A percentile compares a stretch with the other conserved stretches of the same genome.
phyloP scores from a whole-genome alignment of 2,113 vertebrate genomes.

The Lamprologus lemairii region DNA sequence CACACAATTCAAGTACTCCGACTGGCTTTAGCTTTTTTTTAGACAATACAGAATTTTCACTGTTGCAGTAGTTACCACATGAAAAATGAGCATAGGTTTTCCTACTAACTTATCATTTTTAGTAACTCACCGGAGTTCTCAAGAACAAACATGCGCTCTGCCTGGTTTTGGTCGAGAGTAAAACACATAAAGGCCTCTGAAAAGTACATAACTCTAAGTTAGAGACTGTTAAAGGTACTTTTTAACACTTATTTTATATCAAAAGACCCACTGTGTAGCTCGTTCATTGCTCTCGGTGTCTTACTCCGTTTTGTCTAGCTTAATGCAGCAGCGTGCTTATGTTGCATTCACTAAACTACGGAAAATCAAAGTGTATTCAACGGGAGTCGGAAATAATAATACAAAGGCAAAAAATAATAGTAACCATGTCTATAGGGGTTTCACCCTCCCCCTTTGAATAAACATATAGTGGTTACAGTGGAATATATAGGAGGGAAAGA shows the following conservation, averaged over 20 bases:
- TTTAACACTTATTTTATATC: not conserved
- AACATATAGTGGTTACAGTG: not conserved
- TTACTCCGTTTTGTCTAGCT: not conserved
- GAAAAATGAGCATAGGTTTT: not conserved
- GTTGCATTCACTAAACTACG: not conserved
- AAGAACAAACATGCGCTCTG: not conserved
- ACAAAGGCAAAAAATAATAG: not conserved
- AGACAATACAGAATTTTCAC: not conserved
- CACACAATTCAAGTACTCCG: not conserved
- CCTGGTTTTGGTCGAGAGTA: not conserved
- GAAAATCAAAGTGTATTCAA: not conserved
- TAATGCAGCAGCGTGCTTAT: not conserved
- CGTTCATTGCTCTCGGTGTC: not conserved
- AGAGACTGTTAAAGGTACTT: not conserved
- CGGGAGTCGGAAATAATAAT: not conserved
- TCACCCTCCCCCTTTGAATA: not conserved
- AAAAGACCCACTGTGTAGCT: not conserved
- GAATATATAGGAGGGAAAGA: not conserved
- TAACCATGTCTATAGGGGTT: not conserved
- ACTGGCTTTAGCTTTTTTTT: not conserved
- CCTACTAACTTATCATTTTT: not conserved
- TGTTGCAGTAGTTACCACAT: not conserved
- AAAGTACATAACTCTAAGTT: not conserved
- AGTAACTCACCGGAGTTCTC: not conserved
- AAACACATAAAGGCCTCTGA: not conserved